phyloP scores from a whole-genome alignment of 2,113 vertebrate species.

The Vicugna pacos region DNA sequence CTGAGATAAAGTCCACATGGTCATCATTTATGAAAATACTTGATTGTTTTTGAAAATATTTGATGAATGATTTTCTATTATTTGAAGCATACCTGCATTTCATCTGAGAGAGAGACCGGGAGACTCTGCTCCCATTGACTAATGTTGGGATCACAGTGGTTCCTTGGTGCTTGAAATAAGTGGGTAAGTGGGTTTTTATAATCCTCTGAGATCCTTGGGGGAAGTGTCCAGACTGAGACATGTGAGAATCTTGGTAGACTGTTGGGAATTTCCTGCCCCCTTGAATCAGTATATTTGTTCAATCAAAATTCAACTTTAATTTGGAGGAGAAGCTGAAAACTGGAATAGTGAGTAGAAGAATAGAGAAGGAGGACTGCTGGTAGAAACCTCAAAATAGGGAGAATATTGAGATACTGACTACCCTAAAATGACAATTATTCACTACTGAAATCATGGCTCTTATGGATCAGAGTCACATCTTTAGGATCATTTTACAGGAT shows the following conservation, averaged over 20 bases:
- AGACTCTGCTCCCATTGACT: background rate
- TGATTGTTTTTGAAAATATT: conserved; percentile 9
- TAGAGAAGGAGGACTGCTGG: background rate
- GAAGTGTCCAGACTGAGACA: background rate
- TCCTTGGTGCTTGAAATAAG: background rate
- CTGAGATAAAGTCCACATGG: background rate
- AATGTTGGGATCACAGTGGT: background rate
- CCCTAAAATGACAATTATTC: background rate
- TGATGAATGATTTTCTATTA: background rate
- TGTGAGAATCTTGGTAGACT: background rate
- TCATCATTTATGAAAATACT: background rate
- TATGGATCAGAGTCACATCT: background rate
- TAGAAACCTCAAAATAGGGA: background rate
- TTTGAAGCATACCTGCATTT: conserved; percentile 28
- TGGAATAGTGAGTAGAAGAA: background rate
- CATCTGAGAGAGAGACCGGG: background rate
- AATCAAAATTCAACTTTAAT: conserved; percentile 37
- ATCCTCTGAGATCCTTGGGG: background rate
- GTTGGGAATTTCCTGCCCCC: background rate
- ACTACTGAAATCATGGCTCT: background rate
- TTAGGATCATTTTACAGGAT: background rate
- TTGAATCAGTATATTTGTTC: background rate
- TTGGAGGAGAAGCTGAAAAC: background rate
- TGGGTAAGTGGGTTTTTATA: background rate
- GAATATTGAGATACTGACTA: background rate